Evolutionary conservation across 2,888 invertebrate genomes (phyloP).

Genomic region (Drosophila putrida): DNA sequence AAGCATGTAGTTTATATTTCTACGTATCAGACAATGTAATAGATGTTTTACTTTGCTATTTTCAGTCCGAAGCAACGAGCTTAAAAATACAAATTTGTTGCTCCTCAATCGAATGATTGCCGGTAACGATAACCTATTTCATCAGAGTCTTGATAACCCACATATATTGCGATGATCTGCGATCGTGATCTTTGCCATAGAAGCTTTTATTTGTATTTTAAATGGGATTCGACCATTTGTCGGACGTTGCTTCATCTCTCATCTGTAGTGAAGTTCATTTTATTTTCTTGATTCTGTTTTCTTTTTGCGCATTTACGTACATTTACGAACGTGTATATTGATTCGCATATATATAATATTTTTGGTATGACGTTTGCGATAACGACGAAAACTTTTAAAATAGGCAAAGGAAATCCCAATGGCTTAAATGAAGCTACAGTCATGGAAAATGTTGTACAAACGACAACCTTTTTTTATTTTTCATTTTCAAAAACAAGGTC

Average conservation of each 20-base stretch:
- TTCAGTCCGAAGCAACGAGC: conserved; percentile 1
- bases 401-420: conserved; percentile 45
- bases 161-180: conserved; percentile 60
- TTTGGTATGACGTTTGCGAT: conserved; percentile 40
- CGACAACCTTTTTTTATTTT: too few relatives aligned
- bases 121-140: conserved; percentile 72
- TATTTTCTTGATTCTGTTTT: conserved; percentile 20
- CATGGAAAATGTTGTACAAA: too few relatives aligned
- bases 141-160: conserved; percentile 63
- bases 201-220: conserved; percentile 56
- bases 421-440: conserved; percentile 6
- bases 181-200: conserved; percentile 59
- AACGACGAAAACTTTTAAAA: conserved; percentile 3
- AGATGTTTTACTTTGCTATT: conserved; percentile 1
- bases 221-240: conserved; percentile 58
- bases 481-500: too few relatives aligned
- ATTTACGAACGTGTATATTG: too few relatives aligned
- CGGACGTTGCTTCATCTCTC: conserved; percentile 62
- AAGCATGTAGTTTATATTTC: not conserved
- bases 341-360: conserved; percentile 37
- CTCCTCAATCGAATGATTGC: conserved; percentile 69
- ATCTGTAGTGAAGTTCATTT: conserved; percentile 16
- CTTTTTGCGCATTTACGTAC: conserved; percentile 55
- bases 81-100: conserved; percentile 59
- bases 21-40: conserved; percentile 10